Evolutionary conservation across 2,888 invertebrate genomes (phyloP), one percentile per base, ranked within the genome.

Genomic region (Lutraria lutraria): DNA sequence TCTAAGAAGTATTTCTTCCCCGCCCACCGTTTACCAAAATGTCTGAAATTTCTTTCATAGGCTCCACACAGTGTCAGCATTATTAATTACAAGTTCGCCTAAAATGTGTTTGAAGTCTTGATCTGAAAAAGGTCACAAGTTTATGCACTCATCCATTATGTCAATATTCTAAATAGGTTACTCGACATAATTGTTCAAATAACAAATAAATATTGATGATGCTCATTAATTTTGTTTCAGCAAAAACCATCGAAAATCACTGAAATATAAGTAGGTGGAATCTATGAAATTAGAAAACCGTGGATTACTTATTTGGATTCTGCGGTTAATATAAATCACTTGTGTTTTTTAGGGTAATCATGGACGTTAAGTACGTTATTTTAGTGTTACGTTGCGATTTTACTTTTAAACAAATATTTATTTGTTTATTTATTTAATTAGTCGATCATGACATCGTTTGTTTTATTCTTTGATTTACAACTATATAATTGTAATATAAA

Each of bases 71-170:
- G 76, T 89, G 89, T 87, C 89, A 85, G 43, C 29, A 63, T 89
- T 89, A 89, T 89, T 87, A 83, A 89, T 89, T 87, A 60, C 29
- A 25, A 60, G 76, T 81, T 56, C 83, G n/a, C n/a, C 53, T 76
- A 76, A 15, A 72, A 81, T 56, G 43, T 81, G 83, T 87, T 87
- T 89, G 87, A 87, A 84, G 89, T 87, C 81, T 13, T 53, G 54
- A 31, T 21, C 21, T 79, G 85, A 82, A 72, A 68, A 85, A 85
- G 68, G 88, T 68, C 68, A 81, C 68, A 81, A 19, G n/a, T 34
- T 53, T 76, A 21, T 53, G 29, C 72, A 52, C 81, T 89, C 89
- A 87, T 87, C 87, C 80, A 89, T 87, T 87, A 85, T 89, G 87
- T 87, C 84, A 83, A 79, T 81, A 52, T 79, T 83, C 76, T 60